Conservation (phyloP, 2,113 vertebrate species). For the Pongo abelii region DNA sequence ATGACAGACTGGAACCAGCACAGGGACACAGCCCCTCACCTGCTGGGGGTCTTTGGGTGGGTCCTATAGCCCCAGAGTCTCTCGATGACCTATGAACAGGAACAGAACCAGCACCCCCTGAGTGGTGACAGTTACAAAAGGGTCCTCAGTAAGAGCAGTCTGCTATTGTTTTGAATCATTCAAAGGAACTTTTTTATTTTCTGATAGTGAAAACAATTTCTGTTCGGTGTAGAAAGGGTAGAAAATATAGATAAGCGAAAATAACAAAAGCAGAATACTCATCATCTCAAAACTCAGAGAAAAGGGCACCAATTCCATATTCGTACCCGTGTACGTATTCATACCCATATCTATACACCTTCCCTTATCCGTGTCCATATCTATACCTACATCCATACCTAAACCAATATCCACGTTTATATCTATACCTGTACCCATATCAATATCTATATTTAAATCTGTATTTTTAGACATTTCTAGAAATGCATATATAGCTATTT, state of each 20-base stretch:
- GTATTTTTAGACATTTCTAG: neutral
- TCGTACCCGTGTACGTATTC: neutral
- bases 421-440: neutral
- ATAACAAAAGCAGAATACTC: neutral
- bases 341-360: neutral
- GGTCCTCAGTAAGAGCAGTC: neutral
- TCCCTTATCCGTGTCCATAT: neutral
- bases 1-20: neutral
- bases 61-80: neutral
- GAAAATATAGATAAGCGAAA: neutral
- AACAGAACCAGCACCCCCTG: neutral
- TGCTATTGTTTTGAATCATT: neutral
- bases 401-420: neutral
- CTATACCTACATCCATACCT: too few relatives aligned
- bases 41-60: neutral
- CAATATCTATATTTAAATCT: neutral
- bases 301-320: neutral
- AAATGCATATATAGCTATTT: neutral
- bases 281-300: neutral
- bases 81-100: too few relatives aligned
- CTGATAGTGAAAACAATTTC: neutral
- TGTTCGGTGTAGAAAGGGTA: neutral
- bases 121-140: fast-evolving
- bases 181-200: neutral
- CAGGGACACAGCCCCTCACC: too few relatives aligned